Conservation (phyloP, 2,113 vertebrate genomes). For the Indicator maculatus region DNA sequence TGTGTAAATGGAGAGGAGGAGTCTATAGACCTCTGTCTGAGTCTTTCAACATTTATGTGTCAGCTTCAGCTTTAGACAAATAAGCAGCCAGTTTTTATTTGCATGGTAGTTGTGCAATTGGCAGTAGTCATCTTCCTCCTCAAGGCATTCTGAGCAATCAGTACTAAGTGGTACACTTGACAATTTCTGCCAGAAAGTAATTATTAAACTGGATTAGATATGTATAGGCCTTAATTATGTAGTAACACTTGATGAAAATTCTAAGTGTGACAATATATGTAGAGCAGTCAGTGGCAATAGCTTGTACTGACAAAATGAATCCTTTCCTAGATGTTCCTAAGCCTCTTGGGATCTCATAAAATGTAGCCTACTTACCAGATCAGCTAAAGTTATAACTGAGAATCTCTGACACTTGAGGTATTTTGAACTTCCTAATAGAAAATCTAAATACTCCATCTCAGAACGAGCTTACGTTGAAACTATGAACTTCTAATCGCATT, state of each 20-base stretch:
- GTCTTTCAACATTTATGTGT: fast-evolving
- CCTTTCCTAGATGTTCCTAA: background rate
- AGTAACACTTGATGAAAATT: background rate
- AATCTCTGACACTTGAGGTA: background rate
- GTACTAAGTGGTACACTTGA: background rate
- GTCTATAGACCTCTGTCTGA: background rate
- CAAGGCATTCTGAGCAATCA: background rate
- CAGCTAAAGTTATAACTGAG: background rate
- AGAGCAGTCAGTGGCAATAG: background rate
- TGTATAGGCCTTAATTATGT: background rate
- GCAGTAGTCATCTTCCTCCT: background rate
- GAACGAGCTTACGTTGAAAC: background rate
- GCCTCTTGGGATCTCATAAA: background rate
- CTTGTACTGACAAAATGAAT: background rate
- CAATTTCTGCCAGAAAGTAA: background rate
- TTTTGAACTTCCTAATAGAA: background rate
- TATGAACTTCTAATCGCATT: background rate
- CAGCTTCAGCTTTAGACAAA: background rate
- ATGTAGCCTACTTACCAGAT: background rate
- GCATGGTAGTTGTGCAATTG: background rate
- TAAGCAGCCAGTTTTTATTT: background rate
- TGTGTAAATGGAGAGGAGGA: background rate
- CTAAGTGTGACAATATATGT: background rate
- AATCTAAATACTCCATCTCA: background rate
- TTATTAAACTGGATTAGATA: background rate